Conservation (phyloP, 2,113 vertebrate genomes). For the Eretmodus cyanostictus region DNA sequence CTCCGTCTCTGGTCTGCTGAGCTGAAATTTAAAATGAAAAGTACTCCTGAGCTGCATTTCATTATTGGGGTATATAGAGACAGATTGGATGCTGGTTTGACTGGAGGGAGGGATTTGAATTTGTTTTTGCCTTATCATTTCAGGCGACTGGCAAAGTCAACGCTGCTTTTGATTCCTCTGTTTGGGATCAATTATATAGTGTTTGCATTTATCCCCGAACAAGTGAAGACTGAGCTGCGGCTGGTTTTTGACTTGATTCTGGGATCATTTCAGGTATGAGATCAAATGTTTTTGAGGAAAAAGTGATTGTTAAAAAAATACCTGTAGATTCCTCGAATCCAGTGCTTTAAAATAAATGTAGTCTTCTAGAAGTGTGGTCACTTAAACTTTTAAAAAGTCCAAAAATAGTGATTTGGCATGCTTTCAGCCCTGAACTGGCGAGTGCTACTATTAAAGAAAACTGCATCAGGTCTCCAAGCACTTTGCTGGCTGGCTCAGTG, state of each 20-base stretch:
- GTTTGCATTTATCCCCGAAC: slow-evolving; percentile 91
- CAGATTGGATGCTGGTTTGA: slow-evolving; percentile 12
- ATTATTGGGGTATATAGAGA: slow-evolving; percentile 11
- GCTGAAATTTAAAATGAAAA: slow-evolving; percentile 30
- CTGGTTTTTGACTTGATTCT: slow-evolving; percentile 87
- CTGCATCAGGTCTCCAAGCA: background rate
- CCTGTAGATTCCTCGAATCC: background rate
- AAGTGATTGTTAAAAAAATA: background rate
- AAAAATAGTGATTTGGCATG: background rate
- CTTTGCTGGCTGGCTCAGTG: background rate
- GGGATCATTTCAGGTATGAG: slow-evolving; percentile 90
- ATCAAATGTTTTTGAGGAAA: background rate
- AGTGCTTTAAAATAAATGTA: background rate
- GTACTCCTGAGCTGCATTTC: background rate
- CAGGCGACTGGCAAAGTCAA: slow-evolving; percentile 96
- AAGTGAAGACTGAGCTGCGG: slow-evolving; percentile 79
- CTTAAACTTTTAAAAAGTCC: background rate
- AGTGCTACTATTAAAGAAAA: background rate
- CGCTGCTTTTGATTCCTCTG: slow-evolving; percentile 91
- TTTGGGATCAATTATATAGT: slow-evolving; percentile 94
- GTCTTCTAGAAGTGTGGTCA: background rate
- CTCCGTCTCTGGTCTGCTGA: background rate
- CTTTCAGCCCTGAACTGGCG: background rate
- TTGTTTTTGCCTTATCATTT: slow-evolving; percentile 15
- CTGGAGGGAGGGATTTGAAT: background rate